These are phyloP conservation scores for Tolmerus cingulatus DNA, from an alignment of 2,888 invertebrate genomes.

Conservation along the genomic window DNA sequence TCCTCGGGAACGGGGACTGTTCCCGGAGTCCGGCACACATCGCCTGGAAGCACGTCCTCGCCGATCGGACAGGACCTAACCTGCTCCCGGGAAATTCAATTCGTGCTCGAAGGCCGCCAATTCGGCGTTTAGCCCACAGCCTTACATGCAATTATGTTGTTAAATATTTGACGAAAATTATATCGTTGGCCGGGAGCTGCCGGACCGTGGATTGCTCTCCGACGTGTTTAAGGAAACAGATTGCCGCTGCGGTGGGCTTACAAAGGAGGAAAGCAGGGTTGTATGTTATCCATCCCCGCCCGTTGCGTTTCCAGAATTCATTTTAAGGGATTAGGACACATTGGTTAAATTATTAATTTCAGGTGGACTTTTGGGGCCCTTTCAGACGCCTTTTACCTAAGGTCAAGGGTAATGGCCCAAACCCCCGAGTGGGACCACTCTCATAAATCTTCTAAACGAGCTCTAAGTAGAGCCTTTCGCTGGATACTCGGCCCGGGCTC, in stretches of 20 bases:
- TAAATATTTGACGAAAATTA: constrained; percentile 44
- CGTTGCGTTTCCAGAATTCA: background rate
- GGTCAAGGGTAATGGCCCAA: constrained; percentile 11
- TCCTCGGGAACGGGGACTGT: background rate
- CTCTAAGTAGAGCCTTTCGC: background rate
- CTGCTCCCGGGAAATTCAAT: constrained; percentile 24
- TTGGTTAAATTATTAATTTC: constrained; percentile 17
- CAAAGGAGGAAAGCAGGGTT: too few species aligned
- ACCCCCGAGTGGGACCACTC: background rate
- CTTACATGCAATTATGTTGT: constrained; percentile 43
- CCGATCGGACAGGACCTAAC: background rate
- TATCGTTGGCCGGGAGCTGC: constrained; percentile 33
- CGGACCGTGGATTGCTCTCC: constrained; percentile 26
- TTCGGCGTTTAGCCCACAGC: constrained; percentile 20
- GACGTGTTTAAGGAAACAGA: constrained; percentile 38
- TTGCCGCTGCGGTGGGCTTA: constrained; percentile 27
- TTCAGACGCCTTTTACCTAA: background rate
- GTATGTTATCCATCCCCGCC: too few species aligned
- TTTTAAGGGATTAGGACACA: background rate
- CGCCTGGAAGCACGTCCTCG: background rate
- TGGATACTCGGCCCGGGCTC: background rate
- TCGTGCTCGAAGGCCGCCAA: constrained; percentile 38
- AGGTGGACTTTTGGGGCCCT: background rate
- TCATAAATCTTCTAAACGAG: background rate
- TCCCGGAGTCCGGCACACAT: background rate